Conservation (phyloP, 2,888 invertebrate genomes). For the Leptopilina myrica region DNA sequence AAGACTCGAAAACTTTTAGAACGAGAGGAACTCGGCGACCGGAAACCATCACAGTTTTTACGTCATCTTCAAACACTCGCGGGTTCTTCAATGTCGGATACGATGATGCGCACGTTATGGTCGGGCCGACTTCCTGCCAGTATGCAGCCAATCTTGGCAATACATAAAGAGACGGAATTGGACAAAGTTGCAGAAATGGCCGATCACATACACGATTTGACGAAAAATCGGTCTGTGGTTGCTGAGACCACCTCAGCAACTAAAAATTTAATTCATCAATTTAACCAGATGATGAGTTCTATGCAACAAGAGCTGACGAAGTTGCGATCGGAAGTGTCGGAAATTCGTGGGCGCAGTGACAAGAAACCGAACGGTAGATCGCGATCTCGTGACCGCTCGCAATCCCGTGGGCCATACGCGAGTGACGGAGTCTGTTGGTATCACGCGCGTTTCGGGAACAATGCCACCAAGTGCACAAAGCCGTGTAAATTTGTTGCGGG, state of each 20-base stretch:
- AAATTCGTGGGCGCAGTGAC: background rate
- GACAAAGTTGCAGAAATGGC: background rate
- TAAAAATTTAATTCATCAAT: background rate
- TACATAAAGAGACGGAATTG: background rate
- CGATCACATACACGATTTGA: background rate
- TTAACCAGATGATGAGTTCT: background rate
- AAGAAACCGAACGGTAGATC: background rate
- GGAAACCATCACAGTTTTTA: slow-evolving; percentile 1
- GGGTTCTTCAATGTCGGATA: background rate
- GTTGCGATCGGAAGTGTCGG: background rate
- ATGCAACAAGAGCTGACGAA: background rate
- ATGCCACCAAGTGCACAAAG: too few relatives aligned
- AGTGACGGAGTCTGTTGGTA: too few relatives aligned
- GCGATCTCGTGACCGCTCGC: background rate
- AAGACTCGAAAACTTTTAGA: background rate
- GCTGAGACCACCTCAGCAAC: background rate
- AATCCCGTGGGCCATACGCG: too few relatives aligned
- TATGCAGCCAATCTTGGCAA: background rate
- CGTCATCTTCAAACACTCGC: background rate
- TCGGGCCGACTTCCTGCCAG: background rate
- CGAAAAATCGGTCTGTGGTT: slow-evolving; percentile 49
- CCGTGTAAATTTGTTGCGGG: too few relatives aligned
- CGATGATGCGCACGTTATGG: background rate
- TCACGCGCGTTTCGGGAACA: too few relatives aligned
- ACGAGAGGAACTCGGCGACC: background rate